Evolutionary conservation across 2,888 invertebrate species (phyloP), one percentile per base, ranked within the genome.

Genomic region (Archips xylosteana): DNA sequence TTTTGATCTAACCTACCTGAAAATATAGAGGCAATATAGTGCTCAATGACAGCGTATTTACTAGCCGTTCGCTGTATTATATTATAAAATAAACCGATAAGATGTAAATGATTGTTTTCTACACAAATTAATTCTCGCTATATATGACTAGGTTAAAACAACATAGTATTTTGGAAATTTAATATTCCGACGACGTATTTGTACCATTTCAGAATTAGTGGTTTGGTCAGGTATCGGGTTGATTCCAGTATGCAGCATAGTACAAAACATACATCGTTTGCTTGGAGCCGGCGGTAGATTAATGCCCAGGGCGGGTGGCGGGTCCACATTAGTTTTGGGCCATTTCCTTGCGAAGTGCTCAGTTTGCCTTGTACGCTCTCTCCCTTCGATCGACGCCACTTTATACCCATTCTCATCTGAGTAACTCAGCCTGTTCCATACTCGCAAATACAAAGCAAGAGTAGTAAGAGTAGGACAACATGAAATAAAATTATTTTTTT

Each of bases 341-440:
- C 92, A 93, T 94, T 94, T 87, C 88, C 87, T 78, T 73, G 76
- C 82, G 82, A 89, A 92, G 93, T 90, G 91, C 90, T 79, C 84
- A 85, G 88, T 89, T 89, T 88, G 87, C 89, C 83, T 85, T 85
- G 82, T 81, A 81, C 82, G 82, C 79, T 78, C 82, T 82, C 80
- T 75, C 80, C 71, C 57, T 67, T 67, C 68, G 65, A 74, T 61
- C 61, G 68, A 67, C 66, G 54, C 64, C 51, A 59, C 64, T 42
- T 63, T 63, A 72, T 65, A 60, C 15, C 23, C 49, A n/a, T 49
- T 54, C 51, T 64, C 42, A 42, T 51, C 13, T 10, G 54, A 61
- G 42, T 49, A 36, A 12, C 12, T 60, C 42, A 15, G 34, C 3
- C 64, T 42, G 59, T 64, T 59, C 51, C 45, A 61, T 54, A n/a